Conservation (phyloP, 2,888 invertebrate genomes). For the Craniophora ligustri region DNA sequence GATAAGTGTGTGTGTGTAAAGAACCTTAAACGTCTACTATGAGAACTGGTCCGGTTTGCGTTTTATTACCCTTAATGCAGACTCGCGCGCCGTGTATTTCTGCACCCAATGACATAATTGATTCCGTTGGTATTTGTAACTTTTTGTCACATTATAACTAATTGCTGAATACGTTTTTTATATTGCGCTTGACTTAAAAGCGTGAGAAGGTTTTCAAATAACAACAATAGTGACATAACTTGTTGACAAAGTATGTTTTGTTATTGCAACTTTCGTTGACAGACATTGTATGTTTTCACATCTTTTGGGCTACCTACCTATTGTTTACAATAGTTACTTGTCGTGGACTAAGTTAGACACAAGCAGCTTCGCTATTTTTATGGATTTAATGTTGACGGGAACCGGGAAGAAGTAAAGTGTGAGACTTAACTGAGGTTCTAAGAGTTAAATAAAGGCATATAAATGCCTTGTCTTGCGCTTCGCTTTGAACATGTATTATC, state of each 20-base stretch:
- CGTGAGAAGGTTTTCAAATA: conserved; percentile 40
- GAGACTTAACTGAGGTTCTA: too few relatives aligned
- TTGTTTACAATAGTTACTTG: not conserved
- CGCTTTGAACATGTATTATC: too few relatives aligned
- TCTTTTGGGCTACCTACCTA: too few relatives aligned
- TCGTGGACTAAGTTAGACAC: too few relatives aligned
- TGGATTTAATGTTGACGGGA: too few relatives aligned
- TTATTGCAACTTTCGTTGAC: not conserved
- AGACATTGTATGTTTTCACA: too few relatives aligned
- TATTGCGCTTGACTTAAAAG: conserved; percentile 6
- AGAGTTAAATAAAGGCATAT: too few relatives aligned
- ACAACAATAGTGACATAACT: conserved; percentile 33
- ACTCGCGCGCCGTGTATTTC: conserved; percentile 30
- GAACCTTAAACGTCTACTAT: conserved; percentile 1
- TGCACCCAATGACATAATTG: conserved; percentile 52
- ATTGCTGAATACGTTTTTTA: conserved; percentile 28
- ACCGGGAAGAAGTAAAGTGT: too few relatives aligned
- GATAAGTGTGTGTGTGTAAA: not conserved
- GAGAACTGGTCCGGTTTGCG: conserved; percentile 31
- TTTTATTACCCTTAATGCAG: conserved; percentile 16
- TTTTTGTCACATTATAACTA: conserved; percentile 52
- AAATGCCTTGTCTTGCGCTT: too few relatives aligned
- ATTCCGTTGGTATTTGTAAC: conserved; percentile 45
- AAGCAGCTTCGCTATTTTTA: too few relatives aligned
- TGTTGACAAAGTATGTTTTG: conserved; percentile 21